phyloP scores from a whole-genome alignment of 2,113 vertebrate species.

The Psammodynastes pulverulentus region DNA sequence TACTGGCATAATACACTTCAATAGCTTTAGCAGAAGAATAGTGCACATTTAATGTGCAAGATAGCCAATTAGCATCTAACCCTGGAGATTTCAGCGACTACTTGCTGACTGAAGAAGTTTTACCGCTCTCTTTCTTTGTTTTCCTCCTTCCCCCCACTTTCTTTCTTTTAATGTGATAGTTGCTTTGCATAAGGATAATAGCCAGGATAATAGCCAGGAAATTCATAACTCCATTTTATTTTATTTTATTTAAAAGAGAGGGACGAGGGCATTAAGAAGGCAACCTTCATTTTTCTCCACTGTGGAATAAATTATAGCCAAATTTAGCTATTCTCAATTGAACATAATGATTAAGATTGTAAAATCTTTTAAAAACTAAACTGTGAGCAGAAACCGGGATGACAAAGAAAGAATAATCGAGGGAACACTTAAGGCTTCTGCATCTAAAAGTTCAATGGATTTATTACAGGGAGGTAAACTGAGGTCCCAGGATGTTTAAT shows the following conservation, averaged over 20 bases:
- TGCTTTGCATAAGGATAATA: conserved; percentile 2
- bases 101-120: conserved; percentile 13
- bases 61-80: conserved; percentile 1
- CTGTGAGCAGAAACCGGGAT: background rate
- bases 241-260: background rate
- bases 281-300: background rate
- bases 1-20: background rate
- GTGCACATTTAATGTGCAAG: conserved; percentile 1
- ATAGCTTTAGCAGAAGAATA: conserved; percentile 1
- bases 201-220: background rate
- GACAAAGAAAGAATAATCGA: background rate
- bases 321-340: background rate
- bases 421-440: background rate
- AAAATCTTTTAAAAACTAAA: background rate
- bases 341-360: background rate
- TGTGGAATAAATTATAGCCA: background rate
- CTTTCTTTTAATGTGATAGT: background rate
- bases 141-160: background rate
- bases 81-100: background rate
- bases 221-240: background rate
- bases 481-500: background rate
- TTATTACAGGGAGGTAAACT: background rate
- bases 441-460: background rate
- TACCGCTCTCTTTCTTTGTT: background rate
- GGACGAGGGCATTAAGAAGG: background rate